Conservation (phyloP, 2,113 vertebrate genomes). For the Echinops telfairi region DNA sequence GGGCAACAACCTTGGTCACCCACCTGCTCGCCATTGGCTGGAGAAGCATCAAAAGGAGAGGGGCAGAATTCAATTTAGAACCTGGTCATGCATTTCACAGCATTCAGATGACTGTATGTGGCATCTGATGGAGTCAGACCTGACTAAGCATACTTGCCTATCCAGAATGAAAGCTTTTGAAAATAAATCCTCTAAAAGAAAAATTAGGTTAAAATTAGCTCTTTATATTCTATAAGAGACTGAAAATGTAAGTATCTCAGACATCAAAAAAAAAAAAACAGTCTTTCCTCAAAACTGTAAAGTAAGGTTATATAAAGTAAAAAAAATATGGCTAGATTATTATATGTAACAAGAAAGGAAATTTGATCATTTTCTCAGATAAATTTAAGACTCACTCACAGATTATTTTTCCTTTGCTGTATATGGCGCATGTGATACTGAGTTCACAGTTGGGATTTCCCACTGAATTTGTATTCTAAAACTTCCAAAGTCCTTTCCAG, state of each 20-base stretch:
- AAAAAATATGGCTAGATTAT: neutral
- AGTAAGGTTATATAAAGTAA: neutral
- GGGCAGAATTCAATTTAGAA: conserved; percentile 39
- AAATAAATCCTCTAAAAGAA: conserved; percentile 39
- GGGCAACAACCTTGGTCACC: neutral
- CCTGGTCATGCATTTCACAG: neutral
- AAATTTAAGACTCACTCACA: neutral
- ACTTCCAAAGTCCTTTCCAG: neutral
- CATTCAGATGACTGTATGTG: neutral
- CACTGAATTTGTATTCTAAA: neutral
- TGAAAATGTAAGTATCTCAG: conserved; percentile 24
- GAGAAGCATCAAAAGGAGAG: neutral
- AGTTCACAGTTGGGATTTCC: conserved; percentile 28
- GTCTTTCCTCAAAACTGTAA: conserved; percentile 43
- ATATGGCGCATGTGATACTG: neutral
- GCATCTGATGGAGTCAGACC: neutral
- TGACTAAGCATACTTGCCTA: neutral
- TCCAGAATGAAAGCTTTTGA: conserved; percentile 34
- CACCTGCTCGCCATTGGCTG: neutral
- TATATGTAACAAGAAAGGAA: neutral
- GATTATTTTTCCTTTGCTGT: neutral
- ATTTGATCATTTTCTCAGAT: neutral
- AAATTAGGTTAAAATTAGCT: conserved; percentile 46
- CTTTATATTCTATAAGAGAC: conserved; percentile 6
- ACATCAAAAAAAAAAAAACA: too few relatives aligned